Percentiles rank a stretch among this genome's conserved stretches.
Evolutionary conservation across 2,888 invertebrate species (phyloP).

Genomic region (Volucella inflata): DNA sequence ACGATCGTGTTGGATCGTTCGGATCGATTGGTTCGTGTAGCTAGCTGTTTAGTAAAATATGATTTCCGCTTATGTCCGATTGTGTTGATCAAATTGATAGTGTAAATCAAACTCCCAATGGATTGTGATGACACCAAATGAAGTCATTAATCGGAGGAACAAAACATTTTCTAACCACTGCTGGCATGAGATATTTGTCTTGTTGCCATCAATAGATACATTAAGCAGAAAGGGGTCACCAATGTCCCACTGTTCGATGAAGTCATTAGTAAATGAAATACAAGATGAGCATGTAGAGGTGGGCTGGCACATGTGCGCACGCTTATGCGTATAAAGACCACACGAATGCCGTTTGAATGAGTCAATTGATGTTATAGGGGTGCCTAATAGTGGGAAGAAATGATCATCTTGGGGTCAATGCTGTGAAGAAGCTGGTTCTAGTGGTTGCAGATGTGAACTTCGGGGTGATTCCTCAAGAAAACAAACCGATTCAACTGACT

Average conservation of each 20-base stretch:
- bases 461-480: too few relatives aligned
- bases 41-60: constrained; percentile 40
- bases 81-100: constrained; percentile 31
- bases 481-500: too few relatives aligned
- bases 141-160: constrained; percentile 52
- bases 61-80: constrained; percentile 46
- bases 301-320: too few relatives aligned
- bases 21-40: neutral
- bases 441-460: too few relatives aligned
- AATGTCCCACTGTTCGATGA: neutral
- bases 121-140: constrained; percentile 54
- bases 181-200: constrained; percentile 1
- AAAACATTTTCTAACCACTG: constrained; percentile 33
- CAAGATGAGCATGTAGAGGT: too few relatives aligned
- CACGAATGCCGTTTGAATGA: too few relatives aligned
- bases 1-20: constrained; percentile 4
- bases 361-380: too few relatives aligned
- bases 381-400: too few relatives aligned
- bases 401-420: too few relatives aligned
- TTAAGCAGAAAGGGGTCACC: neutral
- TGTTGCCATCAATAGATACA: constrained; percentile 1
- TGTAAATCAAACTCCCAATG: constrained; percentile 49
- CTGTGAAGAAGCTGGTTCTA: too few relatives aligned
- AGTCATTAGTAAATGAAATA: constrained; percentile 4
- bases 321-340: too few relatives aligned